A percentile compares a stretch with the other conserved stretches of the same genome.
phyloP scores from a whole-genome alignment of 2,797 vertebrate species.

The Cyclopterus lumpus region DNA sequence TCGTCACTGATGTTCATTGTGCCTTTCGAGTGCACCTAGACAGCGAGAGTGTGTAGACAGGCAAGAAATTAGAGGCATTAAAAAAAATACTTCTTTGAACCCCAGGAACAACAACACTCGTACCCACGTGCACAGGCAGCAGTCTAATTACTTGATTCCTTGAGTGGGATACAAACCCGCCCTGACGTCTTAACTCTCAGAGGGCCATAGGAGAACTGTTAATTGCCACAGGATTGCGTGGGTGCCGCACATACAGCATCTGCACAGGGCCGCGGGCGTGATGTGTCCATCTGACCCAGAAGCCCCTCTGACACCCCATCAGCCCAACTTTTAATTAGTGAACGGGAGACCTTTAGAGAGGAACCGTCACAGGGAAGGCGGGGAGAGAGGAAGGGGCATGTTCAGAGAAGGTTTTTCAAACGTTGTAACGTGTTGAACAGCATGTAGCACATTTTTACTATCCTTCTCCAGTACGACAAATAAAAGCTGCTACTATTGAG shows the following conservation, averaged over 20 bases:
- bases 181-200: slow-evolving; percentile 46
- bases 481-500: background rate
- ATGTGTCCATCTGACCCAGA: slow-evolving; percentile 32
- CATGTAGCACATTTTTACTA: background rate
- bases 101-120: slow-evolving; percentile 21
- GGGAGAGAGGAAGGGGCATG: background rate
- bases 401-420: background rate
- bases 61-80: slow-evolving; percentile 30
- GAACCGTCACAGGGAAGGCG: slow-evolving; percentile 36
- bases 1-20: slow-evolving; percentile 23
- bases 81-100: slow-evolving; percentile 30
- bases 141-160: slow-evolving; percentile 58
- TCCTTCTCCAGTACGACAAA: background rate
- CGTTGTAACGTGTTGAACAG: background rate
- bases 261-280: background rate
- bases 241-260: slow-evolving; percentile 11
- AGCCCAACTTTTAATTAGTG: slow-evolving; percentile 47
- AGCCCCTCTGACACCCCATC: slow-evolving; percentile 45
- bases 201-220: slow-evolving; percentile 31
- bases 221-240: slow-evolving; percentile 11
- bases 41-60: slow-evolving; percentile 26
- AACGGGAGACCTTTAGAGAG: slow-evolving; percentile 46
- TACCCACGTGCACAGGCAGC: slow-evolving; percentile 4
- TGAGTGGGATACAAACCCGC: slow-evolving; percentile 39
- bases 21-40: slow-evolving; percentile 33